phyloP scores from a whole-genome alignment of 2,797 vertebrate genomes.

The Aulostomus chinensis region DNA sequence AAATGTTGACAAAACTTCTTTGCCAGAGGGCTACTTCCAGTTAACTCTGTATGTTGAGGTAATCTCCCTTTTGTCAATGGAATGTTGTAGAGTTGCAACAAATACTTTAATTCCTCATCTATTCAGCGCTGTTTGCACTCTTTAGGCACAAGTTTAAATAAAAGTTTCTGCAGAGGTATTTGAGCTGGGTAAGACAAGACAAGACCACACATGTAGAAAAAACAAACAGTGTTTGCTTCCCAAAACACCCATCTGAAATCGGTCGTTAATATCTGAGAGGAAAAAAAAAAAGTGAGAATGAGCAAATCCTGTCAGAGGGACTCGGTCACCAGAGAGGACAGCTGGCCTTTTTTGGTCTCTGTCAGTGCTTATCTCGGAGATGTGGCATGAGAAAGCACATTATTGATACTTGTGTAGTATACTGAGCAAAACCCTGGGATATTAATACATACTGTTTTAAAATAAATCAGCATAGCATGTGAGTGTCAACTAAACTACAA shows the following conservation, averaged over 20 bases:
- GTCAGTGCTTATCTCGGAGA: too few relatives aligned
- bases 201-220: slow-evolving; percentile 25
- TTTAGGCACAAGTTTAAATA: slow-evolving; percentile 62
- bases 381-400: too few relatives aligned
- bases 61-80: slow-evolving; percentile 78
- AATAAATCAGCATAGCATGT: too few relatives aligned
- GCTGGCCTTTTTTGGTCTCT: too few relatives aligned
- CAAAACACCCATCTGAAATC: slow-evolving; percentile 36
- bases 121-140: slow-evolving; percentile 61
- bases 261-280: slow-evolving; percentile 45
- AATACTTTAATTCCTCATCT: slow-evolving; percentile 74
- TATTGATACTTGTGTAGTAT: too few relatives aligned
- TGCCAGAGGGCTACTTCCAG: slow-evolving; percentile 64
- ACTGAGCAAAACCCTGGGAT: too few relatives aligned
- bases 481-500: too few relatives aligned
- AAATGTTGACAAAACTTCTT: slow-evolving; percentile 66
- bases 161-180: slow-evolving; percentile 57
- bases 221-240: slow-evolving; percentile 30
- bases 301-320: slow-evolving; percentile 12
- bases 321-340: too few relatives aligned
- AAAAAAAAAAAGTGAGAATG: slow-evolving; percentile 19
- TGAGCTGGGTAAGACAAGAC: slow-evolving; percentile 66
- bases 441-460: too few relatives aligned
- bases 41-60: slow-evolving; percentile 63
- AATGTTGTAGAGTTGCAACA: slow-evolving; percentile 70